Base-by-base conservation (phyloP, 1,140 invertebrate species). In the Drosophila erecta region DNA sequence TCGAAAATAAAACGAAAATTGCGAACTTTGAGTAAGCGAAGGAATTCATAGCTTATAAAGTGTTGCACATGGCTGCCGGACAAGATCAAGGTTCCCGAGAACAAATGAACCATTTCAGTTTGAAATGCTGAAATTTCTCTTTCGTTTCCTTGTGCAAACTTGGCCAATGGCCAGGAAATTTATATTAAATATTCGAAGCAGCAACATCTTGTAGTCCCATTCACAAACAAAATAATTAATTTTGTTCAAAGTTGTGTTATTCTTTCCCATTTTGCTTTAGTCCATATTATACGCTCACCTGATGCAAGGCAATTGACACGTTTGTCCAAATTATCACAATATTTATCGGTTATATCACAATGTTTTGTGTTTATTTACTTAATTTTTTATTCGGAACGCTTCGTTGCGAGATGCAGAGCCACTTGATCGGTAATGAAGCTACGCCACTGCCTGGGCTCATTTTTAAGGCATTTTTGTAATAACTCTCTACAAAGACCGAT, bases 61-160 rank as follows among this genome's bases (percentile, higher is more conserved):
- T 71, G 43, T 53, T 77, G 78, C 83, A 85, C 74, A 87, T 85
- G 83, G 83, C 60, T 46, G 55, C 37, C 78, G 69, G 62, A 79
- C 79, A 86, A 86, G 83, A 86, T 86, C 83, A 86, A 86, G 83
- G 83, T 87, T 87, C 51, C 50, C 14, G 60, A 38, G 17, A 70
- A 58, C 43, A 71, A 49, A 80, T 58, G 47, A 70, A 59, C 58
- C 60, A 57, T 71, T 64, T 83, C 35, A 55, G 43, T 71, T 50
- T 60, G 33, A 53, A 41, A 55, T 49, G 56, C 47, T 47, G 17
- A 40, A 53, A 53, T 58, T 51, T 50, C 53, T 55, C 54, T 64
- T 64, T 64, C 27, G 4, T 22, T 57, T 43, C 20, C 22, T n/a
- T 33, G 41, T 65, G 10, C 12, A 54, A 57, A 58, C n/a, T 83